Evolutionary conservation across 2,797 vertebrate genomes (phyloP), one percentile per base, ranked within the genome.

Genomic region (Chelmon rostratus): DNA sequence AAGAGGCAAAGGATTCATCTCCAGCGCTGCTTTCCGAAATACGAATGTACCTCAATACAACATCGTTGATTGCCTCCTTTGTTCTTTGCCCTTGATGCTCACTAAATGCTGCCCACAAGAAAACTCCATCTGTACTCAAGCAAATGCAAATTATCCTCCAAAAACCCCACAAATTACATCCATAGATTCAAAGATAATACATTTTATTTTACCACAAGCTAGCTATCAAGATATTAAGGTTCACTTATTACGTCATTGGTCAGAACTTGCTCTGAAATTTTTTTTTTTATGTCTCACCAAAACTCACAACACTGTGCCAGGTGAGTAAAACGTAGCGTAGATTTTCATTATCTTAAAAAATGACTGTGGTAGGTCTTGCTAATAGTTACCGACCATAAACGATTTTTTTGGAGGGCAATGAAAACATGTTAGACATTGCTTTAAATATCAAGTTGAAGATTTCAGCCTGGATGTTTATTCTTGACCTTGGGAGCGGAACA

Each of bases 1-100:
- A 68, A 31, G 54, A 52, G 13, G 52, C 50, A 37, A 42, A 69
- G 5, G 47, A 50, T 59, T 64, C 50, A 6, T 50, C 31, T 65
- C 19, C 38, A 25, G 74, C 44, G 33, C 38, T 21, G 57, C 13
- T 3, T 37, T 42, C 6, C 23, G 13, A 72, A 49, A 66, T 25
- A 46, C 65, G 33, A 25, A 28, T 23, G 25, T 10, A 18, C 21
- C 5, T 50, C 16, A 50, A 16, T 15, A 12, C 11, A 44, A 4
- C 18, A 16, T 8, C 4, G 15, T 47, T 18, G 12, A 42, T 35
- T 50, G 49, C 44, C 68, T 47, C 2, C 28, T 63, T 31, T 59
- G 3, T 10, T 12, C 10, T 35, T 23, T 59, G 2, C 7, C 15
- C 9, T 42, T 31, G 37, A 75, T 28, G n/a, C 19, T 66, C 7